phyloP scores from a whole-genome alignment of 2,797 vertebrate genomes.

The Rhodeus uyekii region DNA sequence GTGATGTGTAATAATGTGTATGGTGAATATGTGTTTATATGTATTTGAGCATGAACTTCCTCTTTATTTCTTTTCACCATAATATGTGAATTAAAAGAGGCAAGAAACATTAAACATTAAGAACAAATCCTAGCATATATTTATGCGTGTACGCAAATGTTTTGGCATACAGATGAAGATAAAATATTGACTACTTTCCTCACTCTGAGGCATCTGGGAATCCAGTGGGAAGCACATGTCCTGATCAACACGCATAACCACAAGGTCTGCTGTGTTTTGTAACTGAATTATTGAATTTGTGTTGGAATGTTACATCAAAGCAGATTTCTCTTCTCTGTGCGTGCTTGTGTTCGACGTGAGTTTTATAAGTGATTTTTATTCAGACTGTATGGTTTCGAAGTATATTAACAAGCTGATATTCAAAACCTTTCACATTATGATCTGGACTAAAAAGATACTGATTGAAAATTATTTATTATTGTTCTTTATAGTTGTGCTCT shows the following conservation, averaged over 20 bases:
- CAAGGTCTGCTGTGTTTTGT: slow-evolving; percentile 10
- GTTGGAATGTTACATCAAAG: slow-evolving; percentile 1
- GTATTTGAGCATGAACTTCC: background rate
- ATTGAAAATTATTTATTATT: background rate
- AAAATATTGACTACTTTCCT: slow-evolving; percentile 37
- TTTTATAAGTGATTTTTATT: background rate
- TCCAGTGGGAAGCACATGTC: background rate
- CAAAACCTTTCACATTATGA: background rate
- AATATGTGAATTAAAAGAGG: background rate
- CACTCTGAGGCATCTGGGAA: slow-evolving; percentile 15
- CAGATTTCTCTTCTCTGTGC: background rate
- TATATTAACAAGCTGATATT: background rate
- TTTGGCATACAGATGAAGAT: slow-evolving; percentile 26
- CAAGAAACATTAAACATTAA: slow-evolving; percentile 21
- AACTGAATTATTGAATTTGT: slow-evolving; percentile 29
- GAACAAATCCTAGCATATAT: background rate
- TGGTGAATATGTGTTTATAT: background rate
- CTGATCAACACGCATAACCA: slow-evolving; percentile 26
- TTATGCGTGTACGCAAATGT: background rate
- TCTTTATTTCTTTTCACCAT: background rate
- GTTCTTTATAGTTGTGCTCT: background rate
- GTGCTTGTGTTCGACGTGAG: background rate
- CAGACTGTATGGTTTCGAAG: background rate
- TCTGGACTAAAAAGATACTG: background rate
- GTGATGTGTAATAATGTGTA: background rate